Conservation (phyloP, 2,888 invertebrate species). For the Sinotaia quadrata region DNA sequence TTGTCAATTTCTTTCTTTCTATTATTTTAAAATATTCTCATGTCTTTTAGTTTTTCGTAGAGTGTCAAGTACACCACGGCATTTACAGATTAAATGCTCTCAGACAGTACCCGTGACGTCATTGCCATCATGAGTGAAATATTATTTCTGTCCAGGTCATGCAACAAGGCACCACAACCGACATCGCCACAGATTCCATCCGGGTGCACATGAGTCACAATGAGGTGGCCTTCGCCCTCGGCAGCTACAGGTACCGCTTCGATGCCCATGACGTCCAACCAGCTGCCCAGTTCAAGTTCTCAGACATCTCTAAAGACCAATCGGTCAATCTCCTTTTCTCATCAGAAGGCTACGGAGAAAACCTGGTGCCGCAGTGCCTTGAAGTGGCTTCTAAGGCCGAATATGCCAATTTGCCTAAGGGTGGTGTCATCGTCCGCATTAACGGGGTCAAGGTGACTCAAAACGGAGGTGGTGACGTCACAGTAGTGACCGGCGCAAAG, state of each 20-base stretch:
- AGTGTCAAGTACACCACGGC: no score
- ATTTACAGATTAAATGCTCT: no score
- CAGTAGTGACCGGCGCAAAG: conserved; percentile 70
- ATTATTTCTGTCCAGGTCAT: no score
- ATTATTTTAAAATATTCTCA: no score
- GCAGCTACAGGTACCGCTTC: conserved; percentile 61
- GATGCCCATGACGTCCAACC: conserved; percentile 49
- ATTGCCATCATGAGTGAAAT: no score
- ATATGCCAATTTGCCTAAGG: conserved; percentile 64
- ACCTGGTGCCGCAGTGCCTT: conserved; percentile 63
- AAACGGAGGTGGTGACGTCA: conserved; percentile 68
- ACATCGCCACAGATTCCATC: conserved; percentile 64
- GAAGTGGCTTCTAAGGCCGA: conserved; percentile 66
- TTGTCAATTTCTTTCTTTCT: no score
- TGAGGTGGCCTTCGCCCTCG: conserved; percentile 57
- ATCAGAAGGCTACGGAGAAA: conserved; percentile 66
- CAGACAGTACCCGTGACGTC: no score
- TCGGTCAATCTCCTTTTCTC: conserved; percentile 68
- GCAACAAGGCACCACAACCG: conserved; percentile 70
- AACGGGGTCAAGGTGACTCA: conserved; percentile 71
- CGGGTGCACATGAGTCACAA: conserved; percentile 59
- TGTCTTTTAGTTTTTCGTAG: no score
- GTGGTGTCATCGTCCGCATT: conserved; percentile 65
- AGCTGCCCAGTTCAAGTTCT: conserved; percentile 51
- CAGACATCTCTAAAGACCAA: conserved; percentile 68